Conservation (phyloP, 2,888 invertebrate genomes). For the Lepetodrilus schrolli region DNA sequence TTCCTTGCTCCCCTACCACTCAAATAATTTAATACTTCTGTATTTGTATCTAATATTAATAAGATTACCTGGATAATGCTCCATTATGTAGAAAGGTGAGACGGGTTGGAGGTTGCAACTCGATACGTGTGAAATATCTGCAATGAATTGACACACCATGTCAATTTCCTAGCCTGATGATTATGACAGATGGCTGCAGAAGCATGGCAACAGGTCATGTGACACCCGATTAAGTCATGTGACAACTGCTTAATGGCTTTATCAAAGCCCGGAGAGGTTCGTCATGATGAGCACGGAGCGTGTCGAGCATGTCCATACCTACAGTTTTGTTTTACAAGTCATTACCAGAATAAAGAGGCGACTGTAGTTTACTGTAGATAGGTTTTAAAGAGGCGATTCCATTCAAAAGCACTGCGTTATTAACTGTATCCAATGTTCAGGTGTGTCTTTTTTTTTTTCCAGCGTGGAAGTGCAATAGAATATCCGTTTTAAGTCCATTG, state of each 20-base stretch:
- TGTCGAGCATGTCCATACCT: background rate
- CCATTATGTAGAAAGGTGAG: background rate
- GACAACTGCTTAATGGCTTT: slow-evolving; percentile 17
- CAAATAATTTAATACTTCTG: background rate
- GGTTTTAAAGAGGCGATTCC: too few relatives aligned
- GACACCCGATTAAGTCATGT: slow-evolving; percentile 19
- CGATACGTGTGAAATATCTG: slow-evolving; percentile 12
- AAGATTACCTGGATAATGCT: background rate
- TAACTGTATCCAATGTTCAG: too few relatives aligned
- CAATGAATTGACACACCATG: slow-evolving; percentile 9
- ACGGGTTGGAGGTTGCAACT: background rate
- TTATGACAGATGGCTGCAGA: slow-evolving; percentile 18
- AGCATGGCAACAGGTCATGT: slow-evolving; percentile 12
- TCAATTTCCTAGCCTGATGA: background rate
- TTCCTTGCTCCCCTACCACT: too few relatives aligned
- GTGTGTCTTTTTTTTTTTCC: too few relatives aligned
- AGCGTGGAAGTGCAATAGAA: too few relatives aligned
- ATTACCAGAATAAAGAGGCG: too few relatives aligned
- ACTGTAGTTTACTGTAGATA: too few relatives aligned
- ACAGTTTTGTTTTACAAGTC: slow-evolving; percentile 7
- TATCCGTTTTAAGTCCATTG: too few relatives aligned
- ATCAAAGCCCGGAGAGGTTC: slow-evolving; percentile 12
- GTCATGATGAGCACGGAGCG: background rate
- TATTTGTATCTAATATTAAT: background rate
- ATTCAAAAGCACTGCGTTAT: too few relatives aligned